These are phyloP conservation scores for Drosophila flavopinicola DNA, from an alignment of 2,888 invertebrate genomes.

Conservation along the genomic window DNA sequence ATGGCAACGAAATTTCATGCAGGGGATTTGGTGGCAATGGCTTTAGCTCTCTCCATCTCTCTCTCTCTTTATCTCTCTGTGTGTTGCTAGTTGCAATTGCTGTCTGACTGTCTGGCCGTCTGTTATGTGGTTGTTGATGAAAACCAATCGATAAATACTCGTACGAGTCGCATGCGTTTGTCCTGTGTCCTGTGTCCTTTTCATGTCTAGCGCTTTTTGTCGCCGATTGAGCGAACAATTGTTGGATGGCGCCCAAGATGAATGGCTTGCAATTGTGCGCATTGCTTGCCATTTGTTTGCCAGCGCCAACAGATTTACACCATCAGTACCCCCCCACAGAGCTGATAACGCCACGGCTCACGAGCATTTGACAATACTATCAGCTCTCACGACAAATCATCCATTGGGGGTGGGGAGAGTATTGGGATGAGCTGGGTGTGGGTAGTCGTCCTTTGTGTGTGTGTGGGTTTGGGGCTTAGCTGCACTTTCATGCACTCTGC, in stretches of 20 bases:
- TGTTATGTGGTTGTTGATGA: conserved; percentile 52
- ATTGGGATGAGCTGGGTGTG: neutral
- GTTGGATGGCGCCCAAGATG: conserved; percentile 66
- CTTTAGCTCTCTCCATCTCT: too few species aligned
- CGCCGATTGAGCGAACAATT: conserved; percentile 73
- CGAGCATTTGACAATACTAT: conserved; percentile 49
- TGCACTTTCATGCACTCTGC: conserved; percentile 8
- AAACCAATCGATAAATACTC: conserved; percentile 69
- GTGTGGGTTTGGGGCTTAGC: neutral
- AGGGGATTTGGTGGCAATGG: conserved; percentile 22
- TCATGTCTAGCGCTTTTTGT: conserved; percentile 57
- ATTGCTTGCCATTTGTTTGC: conserved; percentile 70
- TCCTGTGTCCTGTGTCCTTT: conserved; percentile 9
- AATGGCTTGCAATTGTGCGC: conserved; percentile 75
- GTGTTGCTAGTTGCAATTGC: conserved; percentile 3
- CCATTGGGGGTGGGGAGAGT: neutral
- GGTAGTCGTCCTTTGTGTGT: neutral
- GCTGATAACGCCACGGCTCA: conserved; percentile 18
- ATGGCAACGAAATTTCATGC: conserved; percentile 57
- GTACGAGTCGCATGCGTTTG: conserved; percentile 10
- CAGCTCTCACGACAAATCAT: conserved; percentile 23
- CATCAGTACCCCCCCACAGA: conserved; percentile 25
- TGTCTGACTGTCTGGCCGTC: conserved; percentile 6
- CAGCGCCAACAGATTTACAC: conserved; percentile 48
- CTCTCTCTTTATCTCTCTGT: conserved; percentile 13